Conservation (phyloP, 2,113 vertebrate species). For the Rhinoderma darwinii region DNA sequence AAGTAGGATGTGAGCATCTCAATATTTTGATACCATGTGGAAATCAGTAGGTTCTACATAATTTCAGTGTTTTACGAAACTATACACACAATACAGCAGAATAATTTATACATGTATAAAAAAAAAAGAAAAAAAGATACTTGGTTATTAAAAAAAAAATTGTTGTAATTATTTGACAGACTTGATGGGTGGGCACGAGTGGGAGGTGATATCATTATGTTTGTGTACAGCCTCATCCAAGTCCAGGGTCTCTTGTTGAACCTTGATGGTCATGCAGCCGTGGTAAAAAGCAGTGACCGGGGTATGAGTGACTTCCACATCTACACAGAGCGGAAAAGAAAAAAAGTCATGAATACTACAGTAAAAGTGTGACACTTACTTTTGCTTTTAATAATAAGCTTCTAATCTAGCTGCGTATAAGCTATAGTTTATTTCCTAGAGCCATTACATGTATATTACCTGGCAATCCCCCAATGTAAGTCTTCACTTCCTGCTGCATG, state of each 20-base stretch:
- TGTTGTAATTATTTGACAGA: constrained; percentile 65
- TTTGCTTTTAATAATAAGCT: no score
- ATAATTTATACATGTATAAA: constrained; percentile 73
- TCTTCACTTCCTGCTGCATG: constrained; percentile 73
- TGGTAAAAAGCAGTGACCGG: constrained; percentile 88
- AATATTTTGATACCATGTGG: constrained; percentile 22
- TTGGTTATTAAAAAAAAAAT: constrained; percentile 49
- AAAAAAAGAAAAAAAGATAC: constrained; percentile 64
- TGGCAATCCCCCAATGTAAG: constrained; percentile 90
- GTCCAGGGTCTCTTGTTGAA: constrained; percentile 79
- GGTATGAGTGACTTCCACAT: constrained; percentile 85
- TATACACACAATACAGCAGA: constrained; percentile 74
- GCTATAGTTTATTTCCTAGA: neutral
- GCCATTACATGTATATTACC: constrained; percentile 70
- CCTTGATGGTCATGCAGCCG: constrained; percentile 87
- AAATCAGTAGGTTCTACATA: constrained; percentile 73
- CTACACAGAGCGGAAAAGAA: constrained; percentile 70
- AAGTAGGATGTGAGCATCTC: neutral
- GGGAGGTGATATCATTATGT: constrained; percentile 90
- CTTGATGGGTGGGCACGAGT: constrained; percentile 85
- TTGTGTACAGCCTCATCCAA: constrained; percentile 89
- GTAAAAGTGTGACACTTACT: neutral
- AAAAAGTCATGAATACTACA: neutral
- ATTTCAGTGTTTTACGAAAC: constrained; percentile 75
- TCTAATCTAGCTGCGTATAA: neutral